Percentiles rank a stretch among this genome's conserved stretches.
These are phyloP conservation scores for Carassius auratus DNA, from an alignment of 2,113 vertebrate genomes.

Conservation along the genomic window DNA sequence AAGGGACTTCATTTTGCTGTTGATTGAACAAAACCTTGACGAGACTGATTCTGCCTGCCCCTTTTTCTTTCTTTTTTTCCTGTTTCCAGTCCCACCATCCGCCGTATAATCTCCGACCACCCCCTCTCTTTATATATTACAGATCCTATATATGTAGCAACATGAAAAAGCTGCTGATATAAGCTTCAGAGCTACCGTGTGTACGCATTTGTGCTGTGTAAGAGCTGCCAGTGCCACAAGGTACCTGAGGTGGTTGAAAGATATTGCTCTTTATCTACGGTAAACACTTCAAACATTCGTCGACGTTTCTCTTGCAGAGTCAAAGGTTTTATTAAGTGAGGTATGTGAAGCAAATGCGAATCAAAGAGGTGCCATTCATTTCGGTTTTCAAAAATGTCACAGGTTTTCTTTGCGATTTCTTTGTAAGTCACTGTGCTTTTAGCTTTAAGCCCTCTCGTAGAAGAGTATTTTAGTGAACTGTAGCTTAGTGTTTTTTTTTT, in stretches of 20 bases:
- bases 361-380: constrained; percentile 39
- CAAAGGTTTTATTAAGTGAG: constrained; percentile 26
- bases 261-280: constrained; percentile 40
- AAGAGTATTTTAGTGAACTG: constrained; percentile 21
- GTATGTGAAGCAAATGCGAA: background rate
- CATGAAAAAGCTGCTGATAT: constrained; percentile 33
- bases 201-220: constrained; percentile 31
- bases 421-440: constrained; percentile 13
- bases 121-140: background rate
- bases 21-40: constrained; percentile 33
- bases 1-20: constrained; percentile 33
- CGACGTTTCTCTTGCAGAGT: constrained; percentile 24
- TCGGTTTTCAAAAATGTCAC: constrained; percentile 8
- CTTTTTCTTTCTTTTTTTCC: background rate
- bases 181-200: background rate
- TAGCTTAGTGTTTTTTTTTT: background rate
- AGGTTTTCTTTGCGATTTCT: constrained; percentile 20
- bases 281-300: constrained; percentile 39
- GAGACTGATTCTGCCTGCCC: constrained; percentile 3
- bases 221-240: constrained; percentile 31
- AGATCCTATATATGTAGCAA: constrained; percentile 15
- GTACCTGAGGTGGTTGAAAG: constrained; percentile 30
- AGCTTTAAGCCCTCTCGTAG: constrained; percentile 13
- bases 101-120: background rate
- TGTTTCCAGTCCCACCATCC: background rate